Conservation (phyloP, 2,888 invertebrate genomes). For the Cremastinae sp. region DNA sequence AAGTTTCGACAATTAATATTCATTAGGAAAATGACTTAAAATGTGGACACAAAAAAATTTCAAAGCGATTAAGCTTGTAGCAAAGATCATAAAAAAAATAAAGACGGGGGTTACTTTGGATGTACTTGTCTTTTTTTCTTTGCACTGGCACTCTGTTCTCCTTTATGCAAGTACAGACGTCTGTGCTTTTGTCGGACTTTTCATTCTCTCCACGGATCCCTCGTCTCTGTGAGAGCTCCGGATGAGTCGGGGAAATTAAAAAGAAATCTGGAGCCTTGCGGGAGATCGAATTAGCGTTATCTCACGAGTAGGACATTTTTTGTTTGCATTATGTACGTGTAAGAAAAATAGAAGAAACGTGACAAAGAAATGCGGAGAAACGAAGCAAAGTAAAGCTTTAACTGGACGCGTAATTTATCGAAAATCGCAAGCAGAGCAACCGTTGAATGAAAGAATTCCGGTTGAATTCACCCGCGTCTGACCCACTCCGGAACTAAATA, state of each 20-base stretch:
- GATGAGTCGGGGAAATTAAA: conserved; percentile 47
- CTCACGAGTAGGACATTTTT: conserved; percentile 36
- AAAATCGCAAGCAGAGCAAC: conserved; percentile 31
- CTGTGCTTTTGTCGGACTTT: conserved; percentile 19
- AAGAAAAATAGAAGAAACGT: conserved; percentile 8
- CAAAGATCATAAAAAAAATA: conserved; percentile 3
- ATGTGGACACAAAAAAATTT: conserved; percentile 20
- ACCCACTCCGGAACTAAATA: conserved; percentile 54
- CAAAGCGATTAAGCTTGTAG: conserved; percentile 17
- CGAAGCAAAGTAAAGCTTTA: conserved; percentile 31
- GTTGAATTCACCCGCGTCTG: conserved; percentile 37
- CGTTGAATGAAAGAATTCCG: conserved; percentile 15
- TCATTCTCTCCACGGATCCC: not conserved
- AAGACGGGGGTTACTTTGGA: conserved; percentile 9
- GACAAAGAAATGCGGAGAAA: conserved; percentile 7
- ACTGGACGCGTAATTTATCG: conserved; percentile 50
- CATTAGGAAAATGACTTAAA: conserved; percentile 43
- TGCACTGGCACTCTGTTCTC: conserved; percentile 8
- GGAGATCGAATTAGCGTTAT: conserved; percentile 46
- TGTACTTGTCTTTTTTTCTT: not conserved
- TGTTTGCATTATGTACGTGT: not conserved
- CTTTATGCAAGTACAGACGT: conserved; percentile 3
- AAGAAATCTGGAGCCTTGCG: conserved; percentile 39
- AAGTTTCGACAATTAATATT: conserved; percentile 37
- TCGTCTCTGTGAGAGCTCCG: not conserved